These are phyloP conservation scores for Myocastor coypus DNA, from an alignment of 2,113 vertebrate genomes.

Conservation along the genomic window DNA sequence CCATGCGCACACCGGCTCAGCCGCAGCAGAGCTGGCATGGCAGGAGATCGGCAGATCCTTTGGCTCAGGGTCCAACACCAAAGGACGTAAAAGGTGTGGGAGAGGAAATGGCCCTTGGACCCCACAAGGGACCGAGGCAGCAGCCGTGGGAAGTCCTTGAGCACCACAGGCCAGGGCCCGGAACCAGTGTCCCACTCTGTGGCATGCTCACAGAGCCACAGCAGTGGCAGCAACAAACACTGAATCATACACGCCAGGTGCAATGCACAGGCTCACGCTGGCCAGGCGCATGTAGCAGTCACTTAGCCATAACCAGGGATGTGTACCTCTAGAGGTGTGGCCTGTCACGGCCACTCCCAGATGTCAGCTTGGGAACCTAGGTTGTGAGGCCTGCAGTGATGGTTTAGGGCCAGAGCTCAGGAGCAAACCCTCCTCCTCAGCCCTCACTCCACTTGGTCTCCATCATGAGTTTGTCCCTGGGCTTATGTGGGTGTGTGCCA, in stretches of 20 bases:
- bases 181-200: background rate
- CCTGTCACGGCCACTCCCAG: background rate
- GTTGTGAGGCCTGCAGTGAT: background rate
- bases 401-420: background rate
- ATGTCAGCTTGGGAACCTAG: accelerated
- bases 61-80: background rate
- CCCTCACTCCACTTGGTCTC: accelerated
- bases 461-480: accelerated
- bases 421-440: accelerated
- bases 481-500: background rate
- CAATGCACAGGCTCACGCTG: accelerated
- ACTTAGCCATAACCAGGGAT: too few species aligned
- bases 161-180: background rate
- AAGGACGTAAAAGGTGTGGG: background rate
- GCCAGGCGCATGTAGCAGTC: accelerated
- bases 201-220: background rate
- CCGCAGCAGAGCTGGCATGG: background rate
- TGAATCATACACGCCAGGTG: accelerated
- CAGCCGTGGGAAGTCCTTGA: background rate
- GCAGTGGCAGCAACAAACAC: background rate
- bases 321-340: accelerated
- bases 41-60: constrained; percentile 1
- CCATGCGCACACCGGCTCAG: background rate
- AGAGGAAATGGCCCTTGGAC: background rate
- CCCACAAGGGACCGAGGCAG: too few species aligned